Percentiles rank a stretch among this genome's conserved stretches.
These are phyloP conservation scores for Smithornis capensis DNA, from an alignment of 2,113 vertebrate species.

Conservation along the genomic window DNA sequence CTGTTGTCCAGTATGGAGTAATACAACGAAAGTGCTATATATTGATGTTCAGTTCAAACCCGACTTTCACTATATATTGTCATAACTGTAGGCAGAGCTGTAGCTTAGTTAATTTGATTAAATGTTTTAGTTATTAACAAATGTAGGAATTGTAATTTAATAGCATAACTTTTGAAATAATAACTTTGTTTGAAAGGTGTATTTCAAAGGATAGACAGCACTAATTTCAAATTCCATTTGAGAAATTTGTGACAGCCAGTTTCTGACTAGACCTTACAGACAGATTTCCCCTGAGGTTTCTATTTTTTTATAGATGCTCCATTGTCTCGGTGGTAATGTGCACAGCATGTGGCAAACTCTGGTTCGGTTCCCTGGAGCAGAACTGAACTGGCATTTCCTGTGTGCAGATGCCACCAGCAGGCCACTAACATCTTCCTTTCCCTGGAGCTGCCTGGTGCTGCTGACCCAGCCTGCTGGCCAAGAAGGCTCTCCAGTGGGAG, in stretches of 20 bases:
- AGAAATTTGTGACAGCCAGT: not conserved
- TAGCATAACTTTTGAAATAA: slow-evolving; percentile 11
- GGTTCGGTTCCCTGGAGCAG: not conserved
- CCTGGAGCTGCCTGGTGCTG: not conserved
- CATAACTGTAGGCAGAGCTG: slow-evolving; percentile 34
- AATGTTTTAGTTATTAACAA: slow-evolving; percentile 47
- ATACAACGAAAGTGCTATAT: not conserved
- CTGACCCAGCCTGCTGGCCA: not conserved
- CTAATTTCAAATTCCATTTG: not conserved
- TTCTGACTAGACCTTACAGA: not conserved
- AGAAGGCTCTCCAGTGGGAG: not conserved
- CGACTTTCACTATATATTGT: not conserved
- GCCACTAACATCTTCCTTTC: not conserved
- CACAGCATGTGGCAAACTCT: not conserved
- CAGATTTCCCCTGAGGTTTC: not conserved
- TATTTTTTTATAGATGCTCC: not conserved
- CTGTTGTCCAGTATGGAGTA: slow-evolving; percentile 23
- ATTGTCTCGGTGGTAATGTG: not conserved
- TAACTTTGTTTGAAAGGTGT: not conserved
- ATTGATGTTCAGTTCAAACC: slow-evolving; percentile 35
- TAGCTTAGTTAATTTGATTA: slow-evolving; percentile 54
- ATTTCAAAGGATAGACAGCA: not conserved
- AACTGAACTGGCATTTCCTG: not conserved
- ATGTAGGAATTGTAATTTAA: slow-evolving; percentile 15
- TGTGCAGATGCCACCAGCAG: not conserved